phyloP scores from a whole-genome alignment of 2,113 vertebrate species.

The Engystomops pustulosus region DNA sequence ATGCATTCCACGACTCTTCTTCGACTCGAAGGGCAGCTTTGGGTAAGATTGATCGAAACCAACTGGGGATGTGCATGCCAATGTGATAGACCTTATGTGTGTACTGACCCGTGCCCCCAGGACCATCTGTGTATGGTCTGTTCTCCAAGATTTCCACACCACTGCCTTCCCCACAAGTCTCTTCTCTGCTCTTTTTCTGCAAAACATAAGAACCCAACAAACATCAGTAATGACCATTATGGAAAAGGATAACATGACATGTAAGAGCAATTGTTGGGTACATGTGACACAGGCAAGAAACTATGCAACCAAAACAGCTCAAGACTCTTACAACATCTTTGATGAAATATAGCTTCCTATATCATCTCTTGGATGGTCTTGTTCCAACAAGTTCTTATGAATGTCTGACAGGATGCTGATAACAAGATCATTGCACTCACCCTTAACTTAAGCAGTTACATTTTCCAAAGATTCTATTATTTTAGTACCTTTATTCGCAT shows the following conservation, averaged over 20 bases:
- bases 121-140: slow-evolving; percentile 90
- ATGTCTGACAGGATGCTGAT: too few species aligned
- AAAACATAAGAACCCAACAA: not conserved
- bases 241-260: not conserved
- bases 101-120: slow-evolving; percentile 90
- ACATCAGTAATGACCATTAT: not conserved
- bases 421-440: too few species aligned
- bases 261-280: too few species aligned
- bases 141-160: slow-evolving; percentile 97
- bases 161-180: slow-evolving; percentile 91
- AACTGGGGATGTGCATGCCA: slow-evolving; percentile 96
- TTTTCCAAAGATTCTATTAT: too few species aligned
- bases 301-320: too few species aligned
- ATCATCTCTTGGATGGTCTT: too few species aligned
- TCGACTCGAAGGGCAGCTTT: slow-evolving; percentile 94
- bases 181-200: slow-evolving; percentile 95
- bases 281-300: too few species aligned
- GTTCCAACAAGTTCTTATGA: too few species aligned
- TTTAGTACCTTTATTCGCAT: too few species aligned
- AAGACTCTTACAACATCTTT: too few species aligned
- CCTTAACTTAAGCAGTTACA: too few species aligned
- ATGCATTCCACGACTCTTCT: slow-evolving; percentile 96
- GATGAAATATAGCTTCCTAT: too few species aligned
- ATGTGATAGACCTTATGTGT: slow-evolving; percentile 97
- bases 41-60: slow-evolving; percentile 95